phyloP scores from a whole-genome alignment of 2,113 vertebrate species.

The Fulica atra region DNA sequence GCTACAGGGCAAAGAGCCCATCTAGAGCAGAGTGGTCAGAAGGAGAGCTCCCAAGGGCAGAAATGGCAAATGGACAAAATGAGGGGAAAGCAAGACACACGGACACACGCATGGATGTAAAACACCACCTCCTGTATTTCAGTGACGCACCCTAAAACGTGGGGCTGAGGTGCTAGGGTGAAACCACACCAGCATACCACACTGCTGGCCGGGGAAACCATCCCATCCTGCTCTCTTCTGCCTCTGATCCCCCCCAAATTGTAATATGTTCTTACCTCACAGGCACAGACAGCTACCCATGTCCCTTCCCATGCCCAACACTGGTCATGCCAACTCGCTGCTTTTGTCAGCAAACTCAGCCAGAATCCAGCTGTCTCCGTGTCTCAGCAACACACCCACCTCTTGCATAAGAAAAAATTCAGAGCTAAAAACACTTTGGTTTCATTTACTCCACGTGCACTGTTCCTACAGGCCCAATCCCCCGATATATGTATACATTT shows the following conservation, averaged over 20 bases:
- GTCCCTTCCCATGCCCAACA: neutral
- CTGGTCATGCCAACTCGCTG: neutral
- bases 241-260: neutral
- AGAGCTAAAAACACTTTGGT: neutral
- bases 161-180: neutral
- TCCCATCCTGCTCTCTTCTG: neutral
- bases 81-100: neutral
- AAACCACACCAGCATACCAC: neutral
- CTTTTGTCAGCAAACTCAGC: neutral
- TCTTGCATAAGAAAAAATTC: neutral
- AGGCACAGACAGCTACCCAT: neutral
- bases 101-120: accelerated
- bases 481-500: neutral
- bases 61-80: neutral
- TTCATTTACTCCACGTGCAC: neutral
- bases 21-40: neutral
- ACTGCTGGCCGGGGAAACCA: neutral
- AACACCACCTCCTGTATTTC: neutral
- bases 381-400: neutral
- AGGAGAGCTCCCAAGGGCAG: neutral
- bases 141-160: neutral
- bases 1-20: neutral
- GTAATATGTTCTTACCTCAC: accelerated
- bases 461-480: neutral
- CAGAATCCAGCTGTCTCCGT: neutral